These are phyloP conservation scores for Dolichomitus sp. DNA, from an alignment of 2,888 invertebrate genomes.

Conservation along the genomic window DNA sequence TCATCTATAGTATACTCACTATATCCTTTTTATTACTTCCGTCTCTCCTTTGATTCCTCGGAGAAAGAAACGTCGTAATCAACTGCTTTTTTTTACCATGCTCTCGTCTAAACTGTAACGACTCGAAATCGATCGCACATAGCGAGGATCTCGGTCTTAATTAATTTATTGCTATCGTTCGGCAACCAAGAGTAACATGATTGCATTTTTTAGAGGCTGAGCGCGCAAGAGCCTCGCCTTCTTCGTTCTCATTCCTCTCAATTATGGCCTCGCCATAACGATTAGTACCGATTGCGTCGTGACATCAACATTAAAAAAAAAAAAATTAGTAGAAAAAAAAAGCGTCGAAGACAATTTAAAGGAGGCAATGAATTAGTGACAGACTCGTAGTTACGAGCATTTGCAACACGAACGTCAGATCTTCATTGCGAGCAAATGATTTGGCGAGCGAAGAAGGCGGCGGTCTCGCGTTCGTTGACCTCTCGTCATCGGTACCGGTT, in stretches of 20 bases:
- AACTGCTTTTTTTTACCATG: slow-evolving; percentile 2
- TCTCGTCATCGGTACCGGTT: slow-evolving; percentile 44
- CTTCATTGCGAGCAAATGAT: slow-evolving; percentile 42
- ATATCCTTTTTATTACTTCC: slow-evolving; percentile 38
- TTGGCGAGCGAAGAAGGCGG: slow-evolving; percentile 61
- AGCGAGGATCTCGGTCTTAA: slow-evolving; percentile 39
- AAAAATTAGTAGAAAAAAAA: slow-evolving; percentile 4
- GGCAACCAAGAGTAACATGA: slow-evolving; percentile 54
- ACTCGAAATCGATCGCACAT: slow-evolving; percentile 22
- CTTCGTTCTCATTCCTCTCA: slow-evolving; percentile 35
- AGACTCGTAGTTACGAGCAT: slow-evolving; percentile 25
- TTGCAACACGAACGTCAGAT: slow-evolving; percentile 9
- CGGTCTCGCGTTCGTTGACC: slow-evolving; percentile 55
- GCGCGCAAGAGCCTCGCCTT: slow-evolving; percentile 37
- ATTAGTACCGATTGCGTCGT: slow-evolving; percentile 7
- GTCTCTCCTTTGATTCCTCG: slow-evolving; percentile 15
- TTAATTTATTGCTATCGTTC: slow-evolving; percentile 55
- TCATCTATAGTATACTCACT: slow-evolving; percentile 26
- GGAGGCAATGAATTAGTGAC: slow-evolving; percentile 23
- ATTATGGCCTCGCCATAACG: slow-evolving; percentile 4
- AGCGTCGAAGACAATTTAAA: slow-evolving; percentile 6
- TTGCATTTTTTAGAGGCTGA: slow-evolving; percentile 48
- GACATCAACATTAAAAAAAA: slow-evolving; percentile 2
- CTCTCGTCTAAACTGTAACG: slow-evolving; percentile 34
- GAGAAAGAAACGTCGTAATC: slow-evolving; percentile 34